Evolutionary conservation across 2,888 invertebrate genomes (phyloP).

Genomic region (Calliphora vomitoria): DNA sequence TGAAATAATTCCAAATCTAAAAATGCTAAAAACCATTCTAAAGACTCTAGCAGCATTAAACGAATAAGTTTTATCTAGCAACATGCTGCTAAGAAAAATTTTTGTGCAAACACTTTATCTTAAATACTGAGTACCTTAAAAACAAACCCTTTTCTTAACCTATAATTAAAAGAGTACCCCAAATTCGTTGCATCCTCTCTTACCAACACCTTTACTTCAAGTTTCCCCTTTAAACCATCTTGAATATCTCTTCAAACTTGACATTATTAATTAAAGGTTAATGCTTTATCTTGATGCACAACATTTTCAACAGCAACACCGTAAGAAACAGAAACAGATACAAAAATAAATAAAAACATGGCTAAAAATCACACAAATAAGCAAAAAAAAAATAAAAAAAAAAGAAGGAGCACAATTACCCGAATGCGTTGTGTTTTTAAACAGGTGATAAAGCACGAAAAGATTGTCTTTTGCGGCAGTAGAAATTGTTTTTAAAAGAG

Average conservation of each 20-base stretch:
- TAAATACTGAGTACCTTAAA: too few relatives aligned
- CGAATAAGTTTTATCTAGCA: too few relatives aligned
- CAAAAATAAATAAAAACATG: constrained; percentile 27
- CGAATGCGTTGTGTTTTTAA: constrained; percentile 32
- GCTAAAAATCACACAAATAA: constrained; percentile 17
- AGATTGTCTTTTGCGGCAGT: constrained; percentile 25
- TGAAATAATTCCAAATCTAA: too few relatives aligned
- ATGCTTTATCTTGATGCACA: constrained; percentile 68
- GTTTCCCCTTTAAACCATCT: constrained; percentile 35
- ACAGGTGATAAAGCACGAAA: constrained; percentile 73
- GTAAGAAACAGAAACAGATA: constrained; percentile 25
- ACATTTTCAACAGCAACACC: constrained; percentile 38
- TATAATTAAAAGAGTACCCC: neutral
- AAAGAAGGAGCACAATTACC: constrained; percentile 8
- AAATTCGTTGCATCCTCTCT: neutral
- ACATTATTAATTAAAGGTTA: constrained; percentile 74
- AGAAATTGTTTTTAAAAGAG: constrained; percentile 28
- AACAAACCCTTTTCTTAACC: too few relatives aligned
- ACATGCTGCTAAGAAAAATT: too few relatives aligned
- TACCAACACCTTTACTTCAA: neutral
- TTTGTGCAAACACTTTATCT: too few relatives aligned
- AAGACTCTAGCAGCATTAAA: too few relatives aligned
- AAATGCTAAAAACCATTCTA: too few relatives aligned
- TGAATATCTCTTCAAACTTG: constrained; percentile 67
- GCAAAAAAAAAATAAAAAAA: neutral